phyloP scores from a whole-genome alignment of 2,113 vertebrate genomes.

The Perognathus longimembris region DNA sequence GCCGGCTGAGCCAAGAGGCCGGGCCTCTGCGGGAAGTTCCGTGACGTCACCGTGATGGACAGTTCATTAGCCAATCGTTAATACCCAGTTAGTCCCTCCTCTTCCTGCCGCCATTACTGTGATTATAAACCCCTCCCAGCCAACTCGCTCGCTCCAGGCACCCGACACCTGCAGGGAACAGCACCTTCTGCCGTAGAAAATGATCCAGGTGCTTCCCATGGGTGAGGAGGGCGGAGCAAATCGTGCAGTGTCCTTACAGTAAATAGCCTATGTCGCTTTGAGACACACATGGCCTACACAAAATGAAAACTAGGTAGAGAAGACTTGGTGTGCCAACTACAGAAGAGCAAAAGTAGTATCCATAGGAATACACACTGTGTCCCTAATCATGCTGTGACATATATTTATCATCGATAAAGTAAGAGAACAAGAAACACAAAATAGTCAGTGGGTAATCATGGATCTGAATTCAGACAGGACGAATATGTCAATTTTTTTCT shows the following conservation, averaged over 20 bases:
- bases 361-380: not conserved
- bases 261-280: not conserved
- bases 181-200: not conserved
- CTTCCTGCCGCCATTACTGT: too few relatives aligned
- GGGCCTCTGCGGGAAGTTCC: too few relatives aligned
- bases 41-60: too few relatives aligned
- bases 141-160: not conserved
- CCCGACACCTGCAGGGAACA: not conserved
- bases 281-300: not conserved
- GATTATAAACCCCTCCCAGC: too few relatives aligned
- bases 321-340: not conserved
- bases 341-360: not conserved
- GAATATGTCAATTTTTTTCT: not conserved
- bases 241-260: not conserved
- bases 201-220: not conserved
- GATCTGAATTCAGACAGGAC: not conserved
- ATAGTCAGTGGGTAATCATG: not conserved
- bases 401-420: not conserved
- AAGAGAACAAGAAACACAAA: not conserved
- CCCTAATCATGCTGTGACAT: not conserved
- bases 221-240: not conserved
- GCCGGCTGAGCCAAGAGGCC: too few relatives aligned
- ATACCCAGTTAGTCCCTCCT: too few relatives aligned
- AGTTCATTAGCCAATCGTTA: too few relatives aligned
- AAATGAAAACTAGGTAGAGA: not conserved